Evolutionary conservation across 2,888 invertebrate genomes (phyloP).

Genomic region (Aradus depressus): DNA sequence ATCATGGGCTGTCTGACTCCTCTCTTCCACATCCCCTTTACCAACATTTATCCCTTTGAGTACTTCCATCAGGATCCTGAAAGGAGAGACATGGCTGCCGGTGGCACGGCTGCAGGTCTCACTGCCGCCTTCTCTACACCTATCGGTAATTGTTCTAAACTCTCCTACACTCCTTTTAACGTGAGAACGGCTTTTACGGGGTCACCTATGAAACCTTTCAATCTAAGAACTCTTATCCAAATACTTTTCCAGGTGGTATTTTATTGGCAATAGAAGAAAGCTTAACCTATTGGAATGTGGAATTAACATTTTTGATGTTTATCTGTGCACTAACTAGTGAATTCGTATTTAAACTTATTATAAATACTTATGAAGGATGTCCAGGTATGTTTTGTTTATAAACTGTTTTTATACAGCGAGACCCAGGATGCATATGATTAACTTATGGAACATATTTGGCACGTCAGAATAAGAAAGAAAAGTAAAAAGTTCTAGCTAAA

Average conservation of each 20-base stretch:
- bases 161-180: too few relatives aligned
- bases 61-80: constrained; percentile 49
- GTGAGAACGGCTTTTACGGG: too few relatives aligned
- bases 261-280: constrained; percentile 52
- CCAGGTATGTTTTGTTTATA: too few relatives aligned
- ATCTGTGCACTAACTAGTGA: constrained; percentile 48
- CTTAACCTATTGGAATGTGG: constrained; percentile 52
- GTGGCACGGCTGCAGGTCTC: constrained; percentile 51
- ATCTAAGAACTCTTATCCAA: too few relatives aligned
- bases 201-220: too few relatives aligned
- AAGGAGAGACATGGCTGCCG: constrained; percentile 51
- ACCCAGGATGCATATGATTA: too few relatives aligned
- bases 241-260: constrained; percentile 41
- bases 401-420: too few relatives aligned
- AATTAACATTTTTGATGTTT: constrained; percentile 51
- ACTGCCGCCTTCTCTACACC: constrained; percentile 49
- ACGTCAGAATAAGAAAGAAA: too few relatives aligned
- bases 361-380: neutral
- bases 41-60: constrained; percentile 38
- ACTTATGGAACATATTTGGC: too few relatives aligned
- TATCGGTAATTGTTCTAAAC: constrained; percentile 35
- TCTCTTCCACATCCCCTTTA: constrained; percentile 33
- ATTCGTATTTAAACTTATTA: neutral
- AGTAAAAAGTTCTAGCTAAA: too few relatives aligned
- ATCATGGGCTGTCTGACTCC: constrained; percentile 40